Percentiles rank a stretch among this genome's conserved stretches.
Conservation (phyloP, 2,888 invertebrate genomes). For the Hemicrepidius hirtus region DNA sequence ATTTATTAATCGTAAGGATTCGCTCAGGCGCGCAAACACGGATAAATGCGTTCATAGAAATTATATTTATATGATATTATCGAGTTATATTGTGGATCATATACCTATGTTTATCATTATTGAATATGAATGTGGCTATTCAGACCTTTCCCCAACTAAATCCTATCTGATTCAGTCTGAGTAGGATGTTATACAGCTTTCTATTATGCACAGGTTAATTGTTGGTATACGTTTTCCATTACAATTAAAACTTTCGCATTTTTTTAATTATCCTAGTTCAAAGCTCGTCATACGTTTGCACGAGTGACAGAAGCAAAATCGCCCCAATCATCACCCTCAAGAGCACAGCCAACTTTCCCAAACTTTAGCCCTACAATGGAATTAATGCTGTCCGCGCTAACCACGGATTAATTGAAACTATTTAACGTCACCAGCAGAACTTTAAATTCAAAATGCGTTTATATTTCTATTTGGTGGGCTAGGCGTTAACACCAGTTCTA, state of each 20-base stretch:
- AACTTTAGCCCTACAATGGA: slow-evolving; percentile 48
- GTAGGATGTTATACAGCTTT: slow-evolving; percentile 35
- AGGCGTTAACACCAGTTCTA: slow-evolving; percentile 35
- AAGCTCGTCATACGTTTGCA: not conserved
- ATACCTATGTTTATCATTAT: slow-evolving; percentile 53
- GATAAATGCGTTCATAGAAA: slow-evolving; percentile 52
- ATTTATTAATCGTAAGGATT: slow-evolving; percentile 50
- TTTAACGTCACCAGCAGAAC: slow-evolving; percentile 65
- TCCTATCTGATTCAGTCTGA: slow-evolving; percentile 50
- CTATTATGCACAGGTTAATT: slow-evolving; percentile 38
- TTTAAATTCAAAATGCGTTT: slow-evolving; percentile 60
- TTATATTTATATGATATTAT: slow-evolving; percentile 53
- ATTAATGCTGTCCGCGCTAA: slow-evolving; percentile 51
- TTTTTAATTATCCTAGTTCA: not conserved
- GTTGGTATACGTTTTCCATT: slow-evolving; percentile 17
- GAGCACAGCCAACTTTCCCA: slow-evolving; percentile 43
- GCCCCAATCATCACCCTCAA: slow-evolving; percentile 38
- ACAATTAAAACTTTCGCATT: not conserved
- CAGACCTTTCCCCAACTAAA: slow-evolving; percentile 46
- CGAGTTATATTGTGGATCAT: slow-evolving; percentile 52
- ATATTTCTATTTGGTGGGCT: slow-evolving; percentile 48
- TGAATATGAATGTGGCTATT: slow-evolving; percentile 51
- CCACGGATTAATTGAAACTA: slow-evolving; percentile 64
- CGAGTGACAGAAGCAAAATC: slow-evolving; percentile 42
- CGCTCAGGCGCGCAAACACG: slow-evolving; percentile 51